Base-by-base conservation (phyloP, 2,797 vertebrate species). In the Pangasius mekongensis region DNA sequence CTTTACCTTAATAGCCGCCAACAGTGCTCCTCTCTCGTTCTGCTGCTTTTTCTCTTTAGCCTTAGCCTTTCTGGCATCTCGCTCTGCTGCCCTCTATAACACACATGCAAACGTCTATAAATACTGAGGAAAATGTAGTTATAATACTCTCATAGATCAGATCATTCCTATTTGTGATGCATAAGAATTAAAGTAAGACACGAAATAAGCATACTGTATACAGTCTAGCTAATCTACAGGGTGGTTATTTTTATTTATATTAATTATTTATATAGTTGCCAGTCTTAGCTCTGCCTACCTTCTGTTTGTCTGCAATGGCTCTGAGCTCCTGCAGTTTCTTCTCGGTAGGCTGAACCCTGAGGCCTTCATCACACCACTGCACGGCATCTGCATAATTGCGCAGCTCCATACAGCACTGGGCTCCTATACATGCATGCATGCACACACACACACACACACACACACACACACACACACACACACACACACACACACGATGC, bases 321-420 rank as follows among this genome's bases (percentile, higher is more conserved):
- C 97, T 97, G 5, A 95, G 92, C 93, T 99, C 98, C 94, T 94
- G 92, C 33, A 99, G 96, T 88, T 97, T 98, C 92, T 96, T 97
- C 89, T 99, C 97, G 10, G 93, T 95, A 3, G 97, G 94, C 90
- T 97, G 93, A 86, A 94, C 91, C 74, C 87, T 92, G 67, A 99
- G 96, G 39, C 97, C 98, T 9, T 98, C 97, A 0, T 99, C 97
- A 77, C 98, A 99, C 98, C 98, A 99, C 16, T 92, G 95, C 89
- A 98, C n/a, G 0, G 97, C 97, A 87, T 97, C 97, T 0, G 93
- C 88, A 90, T 96, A 98, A 90, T 95, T 95, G 83, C 92, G 96
- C 80, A 99, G 94, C 93, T 97, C 97, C 87, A 97, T 90, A 89
- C 96, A 97, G 92, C 98, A 99, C 92, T 97, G 95, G 71, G 96